These are phyloP conservation scores for Etia nguti DNA, from an alignment of 2,113 vertebrate genomes.

Conservation along the genomic window DNA sequence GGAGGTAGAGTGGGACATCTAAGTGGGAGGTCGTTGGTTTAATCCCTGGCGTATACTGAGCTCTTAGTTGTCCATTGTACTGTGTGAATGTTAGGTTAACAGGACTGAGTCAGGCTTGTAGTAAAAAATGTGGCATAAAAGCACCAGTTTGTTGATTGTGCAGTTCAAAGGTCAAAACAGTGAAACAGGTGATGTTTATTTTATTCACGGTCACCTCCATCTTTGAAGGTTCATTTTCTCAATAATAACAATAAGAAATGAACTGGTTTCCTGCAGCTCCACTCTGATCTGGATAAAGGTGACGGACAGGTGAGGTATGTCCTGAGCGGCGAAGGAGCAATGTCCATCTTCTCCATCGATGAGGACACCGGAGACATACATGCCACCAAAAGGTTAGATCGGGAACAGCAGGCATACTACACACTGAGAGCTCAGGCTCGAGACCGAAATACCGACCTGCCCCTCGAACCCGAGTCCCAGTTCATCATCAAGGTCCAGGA, in stretches of 20 bases:
- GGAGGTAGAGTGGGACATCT: background rate
- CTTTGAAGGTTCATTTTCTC: background rate
- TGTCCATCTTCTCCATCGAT: constrained; percentile 91
- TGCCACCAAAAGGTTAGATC: constrained; percentile 86
- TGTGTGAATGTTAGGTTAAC: background rate
- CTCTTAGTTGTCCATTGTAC: background rate
- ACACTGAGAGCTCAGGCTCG: constrained; percentile 83
- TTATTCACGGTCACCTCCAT: background rate
- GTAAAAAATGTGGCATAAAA: background rate
- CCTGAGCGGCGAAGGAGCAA: constrained; percentile 87
- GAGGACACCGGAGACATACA: constrained; percentile 93
- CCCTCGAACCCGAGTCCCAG: constrained; percentile 85
- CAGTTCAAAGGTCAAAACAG: background rate
- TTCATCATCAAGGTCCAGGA: constrained; percentile 83
- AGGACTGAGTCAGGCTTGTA: background rate
- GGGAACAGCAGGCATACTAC: constrained; percentile 89
- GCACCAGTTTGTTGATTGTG: background rate
- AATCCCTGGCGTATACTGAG: background rate
- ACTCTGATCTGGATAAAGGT: constrained; percentile 91
- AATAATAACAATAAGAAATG: background rate
- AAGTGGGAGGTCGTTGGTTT: background rate
- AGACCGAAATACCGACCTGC: constrained; percentile 79
- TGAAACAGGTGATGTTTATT: background rate
- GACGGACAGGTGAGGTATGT: constrained; percentile 88
- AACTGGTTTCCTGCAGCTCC: constrained; percentile 73